These are phyloP conservation scores for Lytechinus pictus DNA, from an alignment of 35 echinoderm and acorn worm genomes.

Conservation along the genomic window DNA sequence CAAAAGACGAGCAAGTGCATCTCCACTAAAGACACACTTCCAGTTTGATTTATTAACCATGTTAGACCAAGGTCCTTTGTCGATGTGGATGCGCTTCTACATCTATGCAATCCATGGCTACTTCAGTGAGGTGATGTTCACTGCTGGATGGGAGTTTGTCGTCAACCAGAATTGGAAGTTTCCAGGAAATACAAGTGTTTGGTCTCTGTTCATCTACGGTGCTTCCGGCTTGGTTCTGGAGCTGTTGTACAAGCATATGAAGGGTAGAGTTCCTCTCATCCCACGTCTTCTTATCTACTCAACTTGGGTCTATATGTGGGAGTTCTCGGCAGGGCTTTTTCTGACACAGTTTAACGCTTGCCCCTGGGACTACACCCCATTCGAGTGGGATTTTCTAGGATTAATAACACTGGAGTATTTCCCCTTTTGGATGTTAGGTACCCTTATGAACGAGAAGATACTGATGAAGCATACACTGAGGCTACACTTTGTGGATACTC, in stretches of 20 bases:
- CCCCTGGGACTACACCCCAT: constrained; percentile 98
- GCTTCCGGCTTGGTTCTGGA: constrained; percentile 86
- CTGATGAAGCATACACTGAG: constrained; percentile 94
- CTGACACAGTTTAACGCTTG: constrained; percentile 91
- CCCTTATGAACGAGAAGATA: constrained; percentile 79
- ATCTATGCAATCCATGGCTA: constrained; percentile 99
- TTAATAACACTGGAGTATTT: constrained; percentile 96
- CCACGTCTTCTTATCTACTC: constrained; percentile 78
- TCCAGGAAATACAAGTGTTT: constrained; percentile 90
- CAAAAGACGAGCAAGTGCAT: background rate
- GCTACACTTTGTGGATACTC: constrained; percentile 67
- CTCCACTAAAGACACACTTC: background rate
- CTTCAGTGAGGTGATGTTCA: constrained; percentile 97
- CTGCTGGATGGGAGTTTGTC: constrained; percentile 97
- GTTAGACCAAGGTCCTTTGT: constrained; percentile 84
- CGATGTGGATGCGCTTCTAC: constrained; percentile 90
- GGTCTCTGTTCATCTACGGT: constrained; percentile 97
- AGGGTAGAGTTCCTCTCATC: constrained; percentile 63
- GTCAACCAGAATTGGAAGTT: constrained; percentile 95
- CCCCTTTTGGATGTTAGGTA: constrained; percentile 88
- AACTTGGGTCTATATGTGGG: constrained; percentile 92
- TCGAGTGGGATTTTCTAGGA: constrained; percentile 96
- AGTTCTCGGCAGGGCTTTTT: constrained; percentile 88
- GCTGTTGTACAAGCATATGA: constrained; percentile 78
- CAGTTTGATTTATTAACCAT: constrained; percentile 17